Base-by-base conservation (phyloP, 1,140 invertebrate genomes). In the Solenopsis invicta region DNA sequence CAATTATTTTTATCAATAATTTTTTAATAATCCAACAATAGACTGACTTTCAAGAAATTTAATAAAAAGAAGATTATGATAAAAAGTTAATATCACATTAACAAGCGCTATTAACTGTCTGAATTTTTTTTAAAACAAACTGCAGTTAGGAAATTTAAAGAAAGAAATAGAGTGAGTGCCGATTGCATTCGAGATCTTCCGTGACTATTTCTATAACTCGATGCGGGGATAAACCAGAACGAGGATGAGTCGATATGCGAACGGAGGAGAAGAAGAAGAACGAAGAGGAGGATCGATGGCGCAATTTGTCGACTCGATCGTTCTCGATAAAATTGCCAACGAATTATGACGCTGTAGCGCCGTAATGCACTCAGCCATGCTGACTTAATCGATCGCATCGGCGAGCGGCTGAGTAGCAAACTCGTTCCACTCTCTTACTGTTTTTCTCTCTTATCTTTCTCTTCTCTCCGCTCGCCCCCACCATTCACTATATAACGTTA, bases 351-450 rank as follows among this genome's bases (percentile, higher is more conserved):
- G 41, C 67, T 71, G 41, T 56, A 61, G 80, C 67, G 41, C 21
- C 54, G 80, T 84, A 84, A 74, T 84, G 67, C 80, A 74, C 67
- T 82, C 67, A 82, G 54, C 80, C 80, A 74, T 84, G 71, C 54
- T 84, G 80, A 84, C 80, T 84, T 84, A 84, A 84, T 84, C 69
- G 80, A 84, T 84, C 77, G 77, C 77, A 80, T 80, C 80, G 67
- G 50, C 50, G 41, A 77, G 64, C 77, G 77, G 78, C 24, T 74
- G 80, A 84, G 80, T 84, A 71, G 80, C 80, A 75, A 84, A 84
- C 54, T 75, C 69, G 37, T 62, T 61, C 4, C 54, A 13, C 24
- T 80, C 62, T 69, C 80, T 61, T 48, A 61, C 67, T 61, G 52
- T 82, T 59, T 71, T 74, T 34, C n/a, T 54, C 69, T 48, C 69